phyloP scores from a whole-genome alignment of 2,797 vertebrate species.

The Coracias cyanogaster region DNA sequence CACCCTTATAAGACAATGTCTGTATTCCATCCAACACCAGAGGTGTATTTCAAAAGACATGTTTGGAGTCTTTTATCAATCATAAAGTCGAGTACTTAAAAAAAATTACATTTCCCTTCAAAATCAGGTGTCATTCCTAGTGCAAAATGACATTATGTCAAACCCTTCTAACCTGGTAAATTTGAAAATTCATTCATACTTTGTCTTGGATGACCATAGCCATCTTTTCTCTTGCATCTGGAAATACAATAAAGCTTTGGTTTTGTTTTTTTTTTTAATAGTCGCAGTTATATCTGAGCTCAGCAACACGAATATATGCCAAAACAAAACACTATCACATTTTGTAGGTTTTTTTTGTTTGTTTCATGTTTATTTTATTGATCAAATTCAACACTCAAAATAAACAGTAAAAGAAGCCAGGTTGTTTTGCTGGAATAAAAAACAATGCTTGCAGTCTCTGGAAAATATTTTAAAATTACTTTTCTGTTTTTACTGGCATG shows the following conservation, averaged over 20 bases:
- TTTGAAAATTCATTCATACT: neutral
- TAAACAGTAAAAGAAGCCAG: neutral
- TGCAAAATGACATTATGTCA: neutral
- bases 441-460: neutral
- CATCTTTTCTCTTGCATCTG: neutral
- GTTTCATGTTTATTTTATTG: neutral
- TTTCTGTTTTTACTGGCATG: neutral
- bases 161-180: neutral
- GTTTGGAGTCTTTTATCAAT: neutral
- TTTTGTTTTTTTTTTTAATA: neutral
- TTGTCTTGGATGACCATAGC: neutral
- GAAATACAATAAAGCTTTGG: neutral
- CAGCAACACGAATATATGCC: neutral
- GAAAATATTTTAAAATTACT: neutral
- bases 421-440: neutral
- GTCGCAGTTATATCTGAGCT: neutral
- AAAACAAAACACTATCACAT: neutral
- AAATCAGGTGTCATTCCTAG: neutral
- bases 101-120: neutral
- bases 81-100: neutral
- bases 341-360: neutral
- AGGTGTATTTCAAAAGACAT: neutral
- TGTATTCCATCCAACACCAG: neutral
- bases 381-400: neutral
- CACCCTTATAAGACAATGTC: neutral